phyloP scores from a whole-genome alignment of 1,140 invertebrate species.

The Laupala kohalensis region DNA sequence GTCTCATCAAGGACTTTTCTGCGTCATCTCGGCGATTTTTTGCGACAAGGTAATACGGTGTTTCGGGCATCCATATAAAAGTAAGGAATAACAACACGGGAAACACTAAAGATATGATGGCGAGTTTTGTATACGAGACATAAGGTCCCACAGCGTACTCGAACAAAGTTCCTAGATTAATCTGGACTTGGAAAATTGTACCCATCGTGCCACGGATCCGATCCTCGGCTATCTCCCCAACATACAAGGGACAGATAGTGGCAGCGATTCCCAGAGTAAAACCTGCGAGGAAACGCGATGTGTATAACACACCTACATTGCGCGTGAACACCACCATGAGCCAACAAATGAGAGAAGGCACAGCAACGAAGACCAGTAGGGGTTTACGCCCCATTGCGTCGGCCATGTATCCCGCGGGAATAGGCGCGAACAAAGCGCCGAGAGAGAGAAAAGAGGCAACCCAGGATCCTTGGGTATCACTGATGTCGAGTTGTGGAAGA shows the following conservation, averaged over 20 bases:
- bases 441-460: slow-evolving; percentile 25
- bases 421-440: slow-evolving; percentile 22
- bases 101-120: not conserved
- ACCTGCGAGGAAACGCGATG: not conserved
- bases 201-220: not conserved
- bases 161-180: not conserved
- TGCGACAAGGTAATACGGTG: not conserved
- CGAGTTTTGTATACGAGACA: not conserved
- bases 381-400: slow-evolving; percentile 41
- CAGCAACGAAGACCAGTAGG: slow-evolving; percentile 27
- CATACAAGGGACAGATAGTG: not conserved
- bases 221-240: not conserved
- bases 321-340: too few species aligned
- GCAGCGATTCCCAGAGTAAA: too few species aligned
- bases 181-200: not conserved
- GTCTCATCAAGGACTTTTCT: slow-evolving; percentile 39
- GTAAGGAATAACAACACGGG: not conserved
- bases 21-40: slow-evolving; percentile 33
- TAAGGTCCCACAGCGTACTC: not conserved
- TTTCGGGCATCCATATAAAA: not conserved
- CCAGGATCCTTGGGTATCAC: slow-evolving; percentile 24
- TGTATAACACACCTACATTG: too few species aligned
- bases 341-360: slow-evolving; percentile 38
- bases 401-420: slow-evolving; percentile 30
- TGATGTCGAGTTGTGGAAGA: slow-evolving; percentile 24